Evolutionary conservation across 2,797 vertebrate species (phyloP).

Genomic region (Pipistrellus kuhlii): DNA sequence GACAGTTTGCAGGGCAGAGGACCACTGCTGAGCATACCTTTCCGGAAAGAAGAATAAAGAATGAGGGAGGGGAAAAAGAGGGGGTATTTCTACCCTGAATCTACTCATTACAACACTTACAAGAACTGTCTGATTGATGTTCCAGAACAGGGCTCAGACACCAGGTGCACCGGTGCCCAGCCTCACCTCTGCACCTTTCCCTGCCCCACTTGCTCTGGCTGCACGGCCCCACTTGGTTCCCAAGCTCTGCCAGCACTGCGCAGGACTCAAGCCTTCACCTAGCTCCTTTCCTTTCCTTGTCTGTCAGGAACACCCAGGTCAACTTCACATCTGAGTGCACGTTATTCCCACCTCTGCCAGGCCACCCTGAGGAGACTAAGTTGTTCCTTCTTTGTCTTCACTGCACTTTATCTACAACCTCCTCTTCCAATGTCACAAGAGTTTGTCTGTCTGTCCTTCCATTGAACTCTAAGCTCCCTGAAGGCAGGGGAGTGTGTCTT

Average conservation of each 20-base stretch:
- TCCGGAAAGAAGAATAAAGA: background rate
- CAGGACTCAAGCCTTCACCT: background rate
- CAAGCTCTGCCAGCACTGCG: fast-evolving
- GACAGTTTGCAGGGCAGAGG: background rate
- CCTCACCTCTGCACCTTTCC: fast-evolving
- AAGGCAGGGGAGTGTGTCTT: background rate
- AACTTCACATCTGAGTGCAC: too few species aligned
- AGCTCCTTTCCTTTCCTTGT: background rate
- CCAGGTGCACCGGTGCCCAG: fast-evolving
- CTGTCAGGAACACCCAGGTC: background rate
- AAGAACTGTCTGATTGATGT: background rate
- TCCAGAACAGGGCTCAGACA: background rate
- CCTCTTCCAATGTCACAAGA: too few species aligned
- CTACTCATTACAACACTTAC: background rate
- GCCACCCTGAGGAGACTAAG: fast-evolving
- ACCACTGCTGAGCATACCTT: background rate
- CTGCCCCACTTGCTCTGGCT: background rate
- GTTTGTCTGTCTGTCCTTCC: background rate
- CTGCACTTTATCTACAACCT: background rate
- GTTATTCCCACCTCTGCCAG: fast-evolving
- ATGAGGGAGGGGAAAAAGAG: background rate
- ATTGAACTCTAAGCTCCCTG: background rate
- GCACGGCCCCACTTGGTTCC: fast-evolving
- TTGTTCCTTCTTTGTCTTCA: background rate
- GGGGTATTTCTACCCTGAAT: background rate